phyloP scores from a whole-genome alignment of 1,140 invertebrate genomes.

The Drosophila suzukii region DNA sequence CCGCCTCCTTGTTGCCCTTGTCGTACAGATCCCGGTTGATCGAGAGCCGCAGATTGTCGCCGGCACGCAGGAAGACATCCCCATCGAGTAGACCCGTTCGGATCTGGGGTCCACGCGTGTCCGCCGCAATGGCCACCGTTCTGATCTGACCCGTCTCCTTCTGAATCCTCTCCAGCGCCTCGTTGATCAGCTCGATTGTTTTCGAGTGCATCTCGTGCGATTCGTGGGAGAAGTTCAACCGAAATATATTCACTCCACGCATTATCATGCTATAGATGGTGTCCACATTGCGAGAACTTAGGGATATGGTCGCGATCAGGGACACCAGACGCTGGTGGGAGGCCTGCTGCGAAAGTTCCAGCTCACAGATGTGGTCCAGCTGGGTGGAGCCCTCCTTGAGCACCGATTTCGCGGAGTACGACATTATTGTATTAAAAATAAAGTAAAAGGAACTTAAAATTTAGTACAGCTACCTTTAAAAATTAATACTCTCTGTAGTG shows the following conservation, averaged over 20 bases:
- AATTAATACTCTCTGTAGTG: neutral
- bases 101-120: conserved; percentile 99
- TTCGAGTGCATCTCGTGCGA: conserved; percentile 97
- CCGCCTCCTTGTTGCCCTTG: conserved; percentile 90
- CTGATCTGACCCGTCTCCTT: conserved; percentile 87
- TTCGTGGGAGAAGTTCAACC: conserved; percentile 98
- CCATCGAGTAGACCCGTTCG: conserved; percentile 96
- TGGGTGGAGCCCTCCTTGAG: conserved; percentile 86
- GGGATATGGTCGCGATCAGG: conserved; percentile 99
- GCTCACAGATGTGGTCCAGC: conserved; percentile 94
- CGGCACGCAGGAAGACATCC: conserved; percentile 91
- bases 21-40: conserved; percentile 93
- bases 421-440: conserved; percentile 20
- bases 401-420: conserved; percentile 27
- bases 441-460: neutral
- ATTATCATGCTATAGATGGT: conserved; percentile 97
- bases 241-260: conserved; percentile 98
- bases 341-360: conserved; percentile 94
- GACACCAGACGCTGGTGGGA: conserved; percentile 94
- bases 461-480: conserved; percentile 3
- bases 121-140: conserved; percentile 89
- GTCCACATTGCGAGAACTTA: conserved; percentile 92
- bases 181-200: conserved; percentile 94
- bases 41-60: conserved; percentile 93
- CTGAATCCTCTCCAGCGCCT: conserved; percentile 91